These are phyloP conservation scores for Calycopis cecrops DNA, from an alignment of 1,140 invertebrate species.

Conservation along the genomic window DNA sequence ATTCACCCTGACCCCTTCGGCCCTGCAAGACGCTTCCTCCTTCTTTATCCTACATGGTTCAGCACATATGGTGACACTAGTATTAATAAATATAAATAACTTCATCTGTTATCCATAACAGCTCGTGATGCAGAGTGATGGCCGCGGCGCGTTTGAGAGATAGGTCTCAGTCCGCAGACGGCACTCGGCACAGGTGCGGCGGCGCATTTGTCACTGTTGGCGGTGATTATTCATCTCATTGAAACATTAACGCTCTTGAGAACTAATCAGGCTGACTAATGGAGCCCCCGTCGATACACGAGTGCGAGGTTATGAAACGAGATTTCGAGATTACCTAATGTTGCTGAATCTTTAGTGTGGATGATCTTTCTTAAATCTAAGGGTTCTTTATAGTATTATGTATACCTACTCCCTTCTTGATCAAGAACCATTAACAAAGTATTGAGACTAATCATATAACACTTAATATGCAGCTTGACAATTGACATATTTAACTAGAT, in stretches of 20 bases:
- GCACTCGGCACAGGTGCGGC: constrained; percentile 49
- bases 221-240: constrained; percentile 72
- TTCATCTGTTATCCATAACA: constrained; percentile 58
- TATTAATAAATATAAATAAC: constrained; percentile 66
- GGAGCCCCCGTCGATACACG: constrained; percentile 64
- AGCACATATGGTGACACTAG: constrained; percentile 34
- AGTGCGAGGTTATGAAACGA: constrained; percentile 12
- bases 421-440: too few relatives aligned
- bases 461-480: too few relatives aligned
- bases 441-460: too few relatives aligned
- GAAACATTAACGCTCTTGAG: constrained; percentile 67
- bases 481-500: too few relatives aligned
- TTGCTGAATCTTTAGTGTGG: neutral
- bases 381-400: too few relatives aligned
- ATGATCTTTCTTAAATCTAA: too few relatives aligned
- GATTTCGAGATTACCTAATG: constrained; percentile 7
- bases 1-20: too few relatives aligned
- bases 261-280: constrained; percentile 73
- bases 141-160: constrained; percentile 55
- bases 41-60: constrained; percentile 1
- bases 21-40: too few relatives aligned
- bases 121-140: constrained; percentile 55
- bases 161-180: constrained; percentile 27
- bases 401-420: too few relatives aligned
- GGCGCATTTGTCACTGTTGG: constrained; percentile 70